These are phyloP conservation scores for Brachionus rubens DNA, from an alignment of 1,140 invertebrate genomes.

Conservation along the genomic window DNA sequence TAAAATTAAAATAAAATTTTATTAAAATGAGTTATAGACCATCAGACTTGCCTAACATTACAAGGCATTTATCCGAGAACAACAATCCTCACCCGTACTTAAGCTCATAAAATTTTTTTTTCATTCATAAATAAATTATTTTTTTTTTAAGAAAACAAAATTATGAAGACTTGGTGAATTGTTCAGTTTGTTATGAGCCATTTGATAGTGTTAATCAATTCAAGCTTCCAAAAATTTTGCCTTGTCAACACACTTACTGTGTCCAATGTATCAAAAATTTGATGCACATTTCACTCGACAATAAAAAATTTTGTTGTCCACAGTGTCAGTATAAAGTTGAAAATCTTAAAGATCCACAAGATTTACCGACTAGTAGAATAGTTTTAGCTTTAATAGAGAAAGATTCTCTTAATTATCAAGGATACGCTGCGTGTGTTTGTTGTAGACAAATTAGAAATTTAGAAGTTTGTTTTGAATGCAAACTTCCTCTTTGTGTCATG, in stretches of 20 bases:
- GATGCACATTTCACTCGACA: neutral
- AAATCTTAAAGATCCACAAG: neutral
- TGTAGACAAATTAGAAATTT: slow-evolving; percentile 43
- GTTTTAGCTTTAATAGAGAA: slow-evolving; percentile 34
- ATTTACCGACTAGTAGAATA: slow-evolving; percentile 40
- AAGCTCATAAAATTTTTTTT: neutral
- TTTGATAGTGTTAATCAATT: slow-evolving; percentile 12
- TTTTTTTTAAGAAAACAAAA: slow-evolving; percentile 10
- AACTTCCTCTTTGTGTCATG: slow-evolving; percentile 3
- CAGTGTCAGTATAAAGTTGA: slow-evolving; percentile 34
- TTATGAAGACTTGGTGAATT: slow-evolving; percentile 39
- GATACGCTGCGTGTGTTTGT: slow-evolving; percentile 24
- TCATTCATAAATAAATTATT: neutral
- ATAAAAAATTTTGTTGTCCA: slow-evolving; percentile 3
- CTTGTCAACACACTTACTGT: slow-evolving; percentile 44
- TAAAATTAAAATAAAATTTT: neutral
- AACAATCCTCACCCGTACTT: neutral
- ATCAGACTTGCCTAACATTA: slow-evolving; percentile 23
- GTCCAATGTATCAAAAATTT: slow-evolving; percentile 43
- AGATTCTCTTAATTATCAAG: slow-evolving; percentile 38
- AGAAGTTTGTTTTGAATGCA: slow-evolving; percentile 45
- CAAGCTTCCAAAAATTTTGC: slow-evolving; percentile 39
- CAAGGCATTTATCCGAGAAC: neutral
- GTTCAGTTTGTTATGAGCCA: slow-evolving; percentile 33
- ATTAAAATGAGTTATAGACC: slow-evolving; percentile 27